Conservation (phyloP, 1,140 invertebrate species). For the Macrocentrus cingulum region DNA sequence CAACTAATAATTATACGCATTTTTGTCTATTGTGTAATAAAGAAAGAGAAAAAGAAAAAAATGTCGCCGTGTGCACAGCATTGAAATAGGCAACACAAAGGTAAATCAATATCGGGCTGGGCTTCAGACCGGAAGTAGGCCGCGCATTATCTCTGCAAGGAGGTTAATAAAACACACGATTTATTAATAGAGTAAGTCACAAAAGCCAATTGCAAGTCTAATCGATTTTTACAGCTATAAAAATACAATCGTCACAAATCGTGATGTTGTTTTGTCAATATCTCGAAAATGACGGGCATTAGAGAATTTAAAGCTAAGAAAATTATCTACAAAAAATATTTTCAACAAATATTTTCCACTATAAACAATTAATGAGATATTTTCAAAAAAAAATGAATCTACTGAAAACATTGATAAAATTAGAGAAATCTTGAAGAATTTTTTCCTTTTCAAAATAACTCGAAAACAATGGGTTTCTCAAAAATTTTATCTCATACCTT, state of each 20-base stretch:
- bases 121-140: conserved; percentile 22
- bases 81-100: background rate
- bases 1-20: background rate
- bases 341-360: too few species aligned
- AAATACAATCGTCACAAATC: background rate
- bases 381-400: too few species aligned
- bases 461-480: too few species aligned
- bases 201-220: conserved; percentile 32
- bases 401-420: too few species aligned
- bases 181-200: conserved; percentile 27
- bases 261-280: background rate
- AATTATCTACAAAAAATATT: too few species aligned
- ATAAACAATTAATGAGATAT: too few species aligned
- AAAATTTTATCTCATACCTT: too few species aligned
- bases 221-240: conserved; percentile 27
- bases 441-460: too few species aligned
- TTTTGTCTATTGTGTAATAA: background rate
- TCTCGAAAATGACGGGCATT: background rate
- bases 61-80: background rate
- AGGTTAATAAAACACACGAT: conserved; percentile 21
- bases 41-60: background rate
- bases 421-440: too few species aligned
- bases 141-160: conserved; percentile 30
- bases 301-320: too few species aligned
- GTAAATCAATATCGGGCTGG: conserved; percentile 6